Percentiles rank a stretch among this genome's conserved stretches.
Evolutionary conservation across 2,888 invertebrate species (phyloP).

Genomic region (Poecilus cupreus): DNA sequence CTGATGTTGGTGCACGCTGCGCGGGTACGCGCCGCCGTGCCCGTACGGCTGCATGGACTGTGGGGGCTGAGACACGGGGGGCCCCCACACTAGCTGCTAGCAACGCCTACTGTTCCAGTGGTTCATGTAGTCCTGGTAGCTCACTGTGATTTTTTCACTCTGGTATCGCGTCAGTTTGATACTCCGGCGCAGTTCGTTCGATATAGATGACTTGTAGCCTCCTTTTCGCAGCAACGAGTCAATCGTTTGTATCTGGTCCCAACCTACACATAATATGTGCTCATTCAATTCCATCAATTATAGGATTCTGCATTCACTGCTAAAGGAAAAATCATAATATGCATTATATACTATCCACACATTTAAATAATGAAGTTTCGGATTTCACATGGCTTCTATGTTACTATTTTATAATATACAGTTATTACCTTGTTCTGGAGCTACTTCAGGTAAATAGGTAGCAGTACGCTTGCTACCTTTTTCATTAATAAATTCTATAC

Average conservation of each 20-base stretch:
- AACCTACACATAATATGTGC: slow-evolving; percentile 80
- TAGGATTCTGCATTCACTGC: background rate
- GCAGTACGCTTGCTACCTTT: slow-evolving; percentile 96
- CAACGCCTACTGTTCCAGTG: slow-evolving; percentile 80
- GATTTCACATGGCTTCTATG: background rate
- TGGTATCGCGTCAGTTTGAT: slow-evolving; percentile 97
- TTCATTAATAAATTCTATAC: slow-evolving; percentile 97
- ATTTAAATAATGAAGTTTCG: background rate
- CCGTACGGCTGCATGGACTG: slow-evolving; percentile 45
- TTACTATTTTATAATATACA: background rate
- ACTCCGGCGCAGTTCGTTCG: slow-evolving; percentile 89
- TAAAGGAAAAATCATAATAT: background rate
- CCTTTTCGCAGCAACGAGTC: slow-evolving; percentile 98
- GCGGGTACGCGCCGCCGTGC: slow-evolving; percentile 62
- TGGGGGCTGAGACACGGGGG: slow-evolving; percentile 69
- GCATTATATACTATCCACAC: background rate
- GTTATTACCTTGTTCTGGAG: slow-evolving; percentile 93
- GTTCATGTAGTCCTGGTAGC: slow-evolving; percentile 88
- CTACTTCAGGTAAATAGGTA: slow-evolving; percentile 98
- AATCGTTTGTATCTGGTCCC: slow-evolving; percentile 99
- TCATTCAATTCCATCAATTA: background rate
- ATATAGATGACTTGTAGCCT: slow-evolving; percentile 93
- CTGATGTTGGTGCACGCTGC: slow-evolving; percentile 63
- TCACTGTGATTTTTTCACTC: slow-evolving; percentile 94
- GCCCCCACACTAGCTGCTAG: slow-evolving; percentile 82